These are phyloP conservation scores for Stegodyphus dumicola DNA, from an alignment of 1,140 invertebrate genomes.

Conservation along the genomic window DNA sequence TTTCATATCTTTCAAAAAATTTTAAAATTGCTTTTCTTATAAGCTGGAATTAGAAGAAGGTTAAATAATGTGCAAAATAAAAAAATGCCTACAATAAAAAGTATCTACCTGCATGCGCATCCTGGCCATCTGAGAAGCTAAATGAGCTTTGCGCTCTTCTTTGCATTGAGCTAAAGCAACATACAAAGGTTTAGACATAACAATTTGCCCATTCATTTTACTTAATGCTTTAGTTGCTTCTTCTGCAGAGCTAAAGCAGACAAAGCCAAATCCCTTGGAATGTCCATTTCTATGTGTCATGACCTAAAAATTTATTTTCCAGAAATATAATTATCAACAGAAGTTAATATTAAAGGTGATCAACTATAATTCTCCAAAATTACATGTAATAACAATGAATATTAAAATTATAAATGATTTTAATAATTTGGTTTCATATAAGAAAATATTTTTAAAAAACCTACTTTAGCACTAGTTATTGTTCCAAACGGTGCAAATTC, in stretches of 20 bases:
- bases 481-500: constrained; percentile 96
- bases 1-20: too few relatives aligned
- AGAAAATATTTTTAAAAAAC: neutral
- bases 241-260: constrained; percentile 98
- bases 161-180: constrained; percentile 98
- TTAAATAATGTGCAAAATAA: neutral
- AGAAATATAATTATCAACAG: too few relatives aligned
- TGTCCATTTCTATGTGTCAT: constrained; percentile 87
- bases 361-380: too few relatives aligned
- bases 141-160: constrained; percentile 97
- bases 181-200: constrained; percentile 96
- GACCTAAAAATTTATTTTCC: constrained; percentile 71
- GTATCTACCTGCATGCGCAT: constrained; percentile 82
- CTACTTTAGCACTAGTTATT: constrained; percentile 95
- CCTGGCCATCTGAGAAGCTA: constrained; percentile 95
- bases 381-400: too few relatives aligned
- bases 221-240: constrained; percentile 99
- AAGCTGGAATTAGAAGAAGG: too few relatives aligned
- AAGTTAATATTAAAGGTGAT: too few relatives aligned
- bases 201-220: constrained; percentile 97
- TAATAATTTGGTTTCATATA: neutral
- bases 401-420: too few relatives aligned
- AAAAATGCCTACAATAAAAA: too few relatives aligned
- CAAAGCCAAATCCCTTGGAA: constrained; percentile 98
- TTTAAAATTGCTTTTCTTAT: too few relatives aligned